These are phyloP conservation scores for Anser brachyrhynchus DNA, from an alignment of 2,113 vertebrate genomes.

Conservation along the genomic window DNA sequence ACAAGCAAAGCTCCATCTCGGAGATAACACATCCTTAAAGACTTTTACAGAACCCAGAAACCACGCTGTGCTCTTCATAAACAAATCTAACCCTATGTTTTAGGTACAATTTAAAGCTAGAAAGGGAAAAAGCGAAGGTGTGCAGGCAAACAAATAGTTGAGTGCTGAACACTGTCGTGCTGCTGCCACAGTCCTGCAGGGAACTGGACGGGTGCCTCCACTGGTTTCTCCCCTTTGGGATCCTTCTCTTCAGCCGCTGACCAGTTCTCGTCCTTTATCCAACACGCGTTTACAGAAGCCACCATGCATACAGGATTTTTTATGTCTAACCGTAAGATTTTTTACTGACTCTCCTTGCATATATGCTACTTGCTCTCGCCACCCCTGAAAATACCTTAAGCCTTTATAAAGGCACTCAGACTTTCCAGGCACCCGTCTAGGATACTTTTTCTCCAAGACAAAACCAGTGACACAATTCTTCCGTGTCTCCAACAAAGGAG, in stretches of 20 bases:
- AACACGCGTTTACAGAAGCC: neutral
- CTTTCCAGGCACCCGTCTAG: neutral
- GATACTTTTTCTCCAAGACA: neutral
- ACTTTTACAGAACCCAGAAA: neutral
- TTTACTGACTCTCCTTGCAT: neutral
- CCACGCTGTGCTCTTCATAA: neutral
- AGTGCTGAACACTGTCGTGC: neutral
- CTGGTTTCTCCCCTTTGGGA: neutral
- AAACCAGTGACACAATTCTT: neutral
- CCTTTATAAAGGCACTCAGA: neutral
- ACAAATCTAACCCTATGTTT: neutral
- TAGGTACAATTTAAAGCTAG: neutral
- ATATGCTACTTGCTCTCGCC: neutral
- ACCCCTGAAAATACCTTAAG: neutral
- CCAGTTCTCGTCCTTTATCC: neutral
- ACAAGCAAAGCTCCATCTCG: neutral
- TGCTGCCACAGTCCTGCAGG: no score
- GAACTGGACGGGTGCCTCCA: neutral
- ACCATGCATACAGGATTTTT: neutral
- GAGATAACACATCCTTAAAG: neutral
- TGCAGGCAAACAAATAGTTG: neutral
- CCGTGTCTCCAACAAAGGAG: neutral
- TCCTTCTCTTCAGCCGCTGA: neutral
- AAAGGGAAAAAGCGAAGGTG: no score
- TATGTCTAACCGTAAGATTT: neutral